Base-by-base conservation (phyloP, 2,888 invertebrate species). In the Caenorhabditis becei region DNA sequence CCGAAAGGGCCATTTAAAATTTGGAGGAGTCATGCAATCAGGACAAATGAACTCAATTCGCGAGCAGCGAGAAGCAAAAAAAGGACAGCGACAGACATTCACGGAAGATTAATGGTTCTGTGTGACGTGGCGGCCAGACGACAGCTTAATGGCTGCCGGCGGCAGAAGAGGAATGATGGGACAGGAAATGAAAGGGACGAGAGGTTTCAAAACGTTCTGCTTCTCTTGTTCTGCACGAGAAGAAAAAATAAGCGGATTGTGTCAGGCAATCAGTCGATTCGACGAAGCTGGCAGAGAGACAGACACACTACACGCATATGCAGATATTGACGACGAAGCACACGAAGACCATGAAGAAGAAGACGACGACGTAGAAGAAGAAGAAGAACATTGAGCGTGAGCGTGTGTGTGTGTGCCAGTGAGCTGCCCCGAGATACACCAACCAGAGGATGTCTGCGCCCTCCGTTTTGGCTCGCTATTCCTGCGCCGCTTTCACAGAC, bases 321-420 rank as follows among this genome's bases (percentile, higher is more conserved):
- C 75, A 75, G 66, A 75, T 75, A 75, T 66, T 75, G 66, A 61
- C 66, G 53, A 59, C 37, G 61, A 66, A 56, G 74, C 58, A 65
- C 58, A 72, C 51, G 65, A 74, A 74, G 74, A 53, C 32, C 49
- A 41, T 51, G 75, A 53, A 61, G 66, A 44, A 51, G 66, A 53
- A 35, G 75, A 51, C 49, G 74, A 41, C 37, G 72, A 72, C 63
- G 54, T 28, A 41, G 69, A 69, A 37, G 70, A 47, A 71, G 62
- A 72, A 74, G 74, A 66, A 75, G 75, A 75, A 75, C 75, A 75
- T 75, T 75, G 75, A 75, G 75, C 66, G 75, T 75, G 74, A 74
- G 75, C 61, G 75, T 54, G 49, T 54, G 41, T 56, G 56, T 72
- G 66, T 75, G 75, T 75, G 75, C 75, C 75, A 75, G 75, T 75